A percentile compares a stretch with the other conserved stretches of the same genome.
These are phyloP conservation scores for Sphaeramia orbicularis DNA, from an alignment of 2,797 vertebrate genomes.

Conservation along the genomic window DNA sequence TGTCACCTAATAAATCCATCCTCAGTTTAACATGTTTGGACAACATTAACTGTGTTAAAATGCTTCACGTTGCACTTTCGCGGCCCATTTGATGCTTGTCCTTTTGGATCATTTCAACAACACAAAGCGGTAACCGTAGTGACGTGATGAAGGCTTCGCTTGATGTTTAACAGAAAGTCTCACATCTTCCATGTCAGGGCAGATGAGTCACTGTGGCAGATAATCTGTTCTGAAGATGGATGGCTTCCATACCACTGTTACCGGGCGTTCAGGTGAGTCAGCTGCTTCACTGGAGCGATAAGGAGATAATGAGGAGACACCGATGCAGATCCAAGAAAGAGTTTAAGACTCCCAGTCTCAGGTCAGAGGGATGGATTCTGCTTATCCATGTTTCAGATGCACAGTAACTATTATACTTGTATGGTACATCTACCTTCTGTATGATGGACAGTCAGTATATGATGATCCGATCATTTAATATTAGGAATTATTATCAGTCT, in stretches of 20 bases:
- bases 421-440: no score
- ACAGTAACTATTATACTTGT: no score
- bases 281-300: conserved; percentile 1
- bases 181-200: conserved; percentile 1
- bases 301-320: not conserved
- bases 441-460: no score
- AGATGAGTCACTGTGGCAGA: not conserved
- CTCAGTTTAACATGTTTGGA: not conserved
- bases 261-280: conserved; percentile 20
- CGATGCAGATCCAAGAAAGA: not conserved
- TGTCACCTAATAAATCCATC: not conserved
- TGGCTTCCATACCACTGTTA: not conserved
- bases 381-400: no score
- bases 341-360: not conserved
- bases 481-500: no score
- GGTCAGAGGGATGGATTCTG: not conserved
- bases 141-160: conserved; percentile 5
- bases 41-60: not conserved
- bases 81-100: conserved; percentile 45
- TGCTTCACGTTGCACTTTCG: conserved; percentile 1
- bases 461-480: no score
- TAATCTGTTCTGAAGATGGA: conserved; percentile 22
- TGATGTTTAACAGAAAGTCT: conserved; percentile 47
- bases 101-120: conserved; percentile 21
- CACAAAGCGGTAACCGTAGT: conserved; percentile 25